Percentiles rank a stretch among this genome's conserved stretches.
Conservation (phyloP, 2,888 invertebrate species). For the Eretmocerus hayati region DNA sequence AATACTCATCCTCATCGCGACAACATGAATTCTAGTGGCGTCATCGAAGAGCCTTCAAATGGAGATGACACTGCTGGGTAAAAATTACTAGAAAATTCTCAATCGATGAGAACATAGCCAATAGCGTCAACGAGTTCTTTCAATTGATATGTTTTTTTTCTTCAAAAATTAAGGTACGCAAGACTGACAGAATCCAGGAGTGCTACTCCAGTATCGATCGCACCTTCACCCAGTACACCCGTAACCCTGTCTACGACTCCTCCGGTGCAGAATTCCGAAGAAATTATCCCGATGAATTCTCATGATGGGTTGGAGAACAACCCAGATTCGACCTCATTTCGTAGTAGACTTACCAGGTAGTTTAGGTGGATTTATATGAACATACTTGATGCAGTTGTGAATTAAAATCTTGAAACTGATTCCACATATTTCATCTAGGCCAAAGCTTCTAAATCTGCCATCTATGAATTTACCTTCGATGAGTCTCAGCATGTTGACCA, state of each 20-base stretch:
- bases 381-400: background rate
- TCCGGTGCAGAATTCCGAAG: slow-evolving; percentile 11
- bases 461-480: too few relatives aligned
- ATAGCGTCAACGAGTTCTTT: background rate
- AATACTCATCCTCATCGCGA: slow-evolving; percentile 74
- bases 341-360: slow-evolving; percentile 18
- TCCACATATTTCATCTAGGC: slow-evolving; percentile 26
- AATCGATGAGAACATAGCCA: too few relatives aligned
- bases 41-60: slow-evolving; percentile 50
- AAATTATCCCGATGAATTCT: slow-evolving; percentile 5
- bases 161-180: slow-evolving; percentile 59
- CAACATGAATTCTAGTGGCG: slow-evolving; percentile 64
- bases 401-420: background rate
- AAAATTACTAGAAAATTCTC: background rate
- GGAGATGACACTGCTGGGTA: slow-evolving; percentile 22
- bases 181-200: slow-evolving; percentile 71
- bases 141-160: background rate
- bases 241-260: slow-evolving; percentile 13
- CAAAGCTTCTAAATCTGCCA: slow-evolving; percentile 47
- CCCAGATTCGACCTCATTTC: background rate
- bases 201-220: slow-evolving; percentile 61
- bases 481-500: slow-evolving; percentile 32
- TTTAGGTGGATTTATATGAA: background rate
- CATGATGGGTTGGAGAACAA: slow-evolving; percentile 1
- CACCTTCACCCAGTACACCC: slow-evolving; percentile 26